Percentiles rank a stretch among this genome's conserved stretches.
These are phyloP conservation scores for Tridacna gigas DNA, from an alignment of 2,888 invertebrate species.

Conservation along the genomic window DNA sequence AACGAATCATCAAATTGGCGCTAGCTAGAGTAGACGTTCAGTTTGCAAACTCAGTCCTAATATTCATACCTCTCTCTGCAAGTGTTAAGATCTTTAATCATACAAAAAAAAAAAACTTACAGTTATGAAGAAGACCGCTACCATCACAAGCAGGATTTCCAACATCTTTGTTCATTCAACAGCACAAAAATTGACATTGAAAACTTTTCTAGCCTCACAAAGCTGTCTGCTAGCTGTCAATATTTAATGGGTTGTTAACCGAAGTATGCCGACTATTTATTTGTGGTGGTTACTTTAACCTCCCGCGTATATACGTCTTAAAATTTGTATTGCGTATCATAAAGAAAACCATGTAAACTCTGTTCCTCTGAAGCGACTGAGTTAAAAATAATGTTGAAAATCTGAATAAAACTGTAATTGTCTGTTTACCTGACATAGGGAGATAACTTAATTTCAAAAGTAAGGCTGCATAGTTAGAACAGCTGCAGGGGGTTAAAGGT, in stretches of 20 bases:
- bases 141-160: slow-evolving; percentile 18
- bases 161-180: slow-evolving; percentile 20
- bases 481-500: slow-evolving; percentile 49
- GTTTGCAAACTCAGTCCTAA: too few relatives aligned
- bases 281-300: slow-evolving; percentile 35
- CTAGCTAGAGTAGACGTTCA: too few relatives aligned
- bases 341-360: neutral
- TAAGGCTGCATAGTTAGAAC: slow-evolving; percentile 13
- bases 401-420: neutral
- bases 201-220: slow-evolving; percentile 30
- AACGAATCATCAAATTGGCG: too few relatives aligned
- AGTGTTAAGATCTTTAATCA: too few relatives aligned
- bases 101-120: slow-evolving; percentile 33
- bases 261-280: slow-evolving; percentile 47
- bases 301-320: slow-evolving; percentile 13
- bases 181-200: slow-evolving; percentile 37
- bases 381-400: neutral
- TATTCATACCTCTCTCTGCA: too few relatives aligned
- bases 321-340: too few relatives aligned
- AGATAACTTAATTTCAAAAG: too few relatives aligned
- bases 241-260: slow-evolving; percentile 19
- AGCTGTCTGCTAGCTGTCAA: slow-evolving; percentile 45
- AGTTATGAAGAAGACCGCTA: slow-evolving; percentile 6
- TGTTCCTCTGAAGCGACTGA: neutral
- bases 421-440: neutral